These are phyloP conservation scores for Pocillopora verrucosa DNA, from an alignment of 64 coral and sea anemone species.

Conservation along the genomic window DNA sequence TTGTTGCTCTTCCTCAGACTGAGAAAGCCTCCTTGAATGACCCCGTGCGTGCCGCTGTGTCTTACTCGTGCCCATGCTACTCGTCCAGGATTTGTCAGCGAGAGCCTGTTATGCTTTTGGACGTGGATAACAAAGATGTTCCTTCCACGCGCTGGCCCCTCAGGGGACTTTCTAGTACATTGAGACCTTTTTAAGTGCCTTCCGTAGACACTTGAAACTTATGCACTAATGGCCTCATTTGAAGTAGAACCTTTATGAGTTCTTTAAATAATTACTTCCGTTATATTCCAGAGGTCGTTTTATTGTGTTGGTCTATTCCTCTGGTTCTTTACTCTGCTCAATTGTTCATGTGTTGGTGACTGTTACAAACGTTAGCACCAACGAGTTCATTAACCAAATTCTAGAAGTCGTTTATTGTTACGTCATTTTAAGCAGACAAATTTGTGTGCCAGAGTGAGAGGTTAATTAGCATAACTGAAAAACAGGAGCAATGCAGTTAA, in stretches of 20 bases:
- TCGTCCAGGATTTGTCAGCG: conserved; percentile 81
- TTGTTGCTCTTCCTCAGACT: conserved; percentile 80
- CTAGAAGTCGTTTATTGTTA: no score
- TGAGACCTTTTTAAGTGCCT: conserved; percentile 76
- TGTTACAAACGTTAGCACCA: no score
- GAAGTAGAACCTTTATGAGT: background rate
- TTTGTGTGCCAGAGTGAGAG: no score
- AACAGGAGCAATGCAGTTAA: no score
- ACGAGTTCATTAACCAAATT: no score
- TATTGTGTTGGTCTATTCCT: no score
- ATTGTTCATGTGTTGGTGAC: no score
- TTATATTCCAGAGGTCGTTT: no score
- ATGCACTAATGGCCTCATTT: background rate
- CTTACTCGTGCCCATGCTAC: conserved; percentile 95
- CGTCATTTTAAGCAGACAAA: no score
- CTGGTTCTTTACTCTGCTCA: no score
- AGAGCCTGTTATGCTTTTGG: conserved; percentile 87
- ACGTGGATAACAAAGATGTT: conserved; percentile 95
- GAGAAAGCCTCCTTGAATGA: conserved; percentile 92
- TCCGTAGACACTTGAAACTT: background rate
- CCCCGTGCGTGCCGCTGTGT: conserved; percentile 82
- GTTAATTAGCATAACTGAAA: no score
- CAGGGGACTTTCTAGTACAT: conserved; percentile 81
- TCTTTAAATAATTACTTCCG: background rate
- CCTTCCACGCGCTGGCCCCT: conserved; percentile 87